phyloP scores from a whole-genome alignment of 2,797 vertebrate genomes.

The Anomalospiza imberbis region DNA sequence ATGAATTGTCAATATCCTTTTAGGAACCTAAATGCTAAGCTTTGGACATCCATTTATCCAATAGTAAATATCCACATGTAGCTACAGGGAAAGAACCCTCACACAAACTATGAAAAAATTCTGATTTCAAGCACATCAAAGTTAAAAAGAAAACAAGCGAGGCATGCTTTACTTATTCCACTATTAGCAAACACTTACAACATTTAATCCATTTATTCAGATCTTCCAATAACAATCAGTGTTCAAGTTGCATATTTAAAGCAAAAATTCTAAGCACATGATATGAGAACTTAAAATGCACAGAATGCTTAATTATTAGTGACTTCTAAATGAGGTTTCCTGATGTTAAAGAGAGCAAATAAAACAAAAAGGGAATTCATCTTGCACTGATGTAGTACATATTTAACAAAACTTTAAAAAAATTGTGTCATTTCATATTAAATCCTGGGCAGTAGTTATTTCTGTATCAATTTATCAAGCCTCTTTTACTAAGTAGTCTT shows the following conservation, averaged over 20 bases:
- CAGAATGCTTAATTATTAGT: neutral
- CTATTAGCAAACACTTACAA: neutral
- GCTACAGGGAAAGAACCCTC: neutral
- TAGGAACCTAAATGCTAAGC: neutral
- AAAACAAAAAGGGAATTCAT: neutral
- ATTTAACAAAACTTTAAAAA: neutral
- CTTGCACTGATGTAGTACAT: neutral
- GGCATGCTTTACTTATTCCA: neutral
- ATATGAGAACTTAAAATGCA: neutral
- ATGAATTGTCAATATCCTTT: neutral
- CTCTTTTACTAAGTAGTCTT: neutral
- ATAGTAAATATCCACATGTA: neutral
- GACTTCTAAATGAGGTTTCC: conserved; percentile 28
- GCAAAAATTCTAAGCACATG: neutral
- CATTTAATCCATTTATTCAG: neutral
- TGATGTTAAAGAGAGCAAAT: neutral
- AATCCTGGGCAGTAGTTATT: neutral
- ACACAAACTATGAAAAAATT: neutral
- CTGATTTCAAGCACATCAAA: neutral
- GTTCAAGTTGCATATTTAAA: neutral
- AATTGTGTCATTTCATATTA: neutral
- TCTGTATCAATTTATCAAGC: neutral
- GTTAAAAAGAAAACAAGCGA: neutral
- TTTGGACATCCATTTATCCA: neutral
- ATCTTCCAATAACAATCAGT: neutral